Evolutionary conservation across 2,888 invertebrate species (phyloP), one percentile per base, ranked within the genome.

Genomic region (Acheta domesticus): DNA sequence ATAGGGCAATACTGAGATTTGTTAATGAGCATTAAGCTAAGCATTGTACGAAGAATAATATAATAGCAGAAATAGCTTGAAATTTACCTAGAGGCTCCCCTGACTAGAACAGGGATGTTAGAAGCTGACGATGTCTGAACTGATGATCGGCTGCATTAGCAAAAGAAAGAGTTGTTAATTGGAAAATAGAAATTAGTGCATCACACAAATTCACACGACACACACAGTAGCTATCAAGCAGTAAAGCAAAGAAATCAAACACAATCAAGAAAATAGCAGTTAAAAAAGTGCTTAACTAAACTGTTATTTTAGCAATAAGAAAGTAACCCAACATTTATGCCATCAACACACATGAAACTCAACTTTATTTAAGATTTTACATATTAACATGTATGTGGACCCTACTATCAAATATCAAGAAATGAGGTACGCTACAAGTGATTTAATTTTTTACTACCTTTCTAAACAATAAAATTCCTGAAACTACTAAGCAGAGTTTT

Each of bases 51-150:
- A 62, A n/a, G 62, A 62, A 62, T 62, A 14, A 62, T 62, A 19
- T 62, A 62, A 62, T 62, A 62, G n/a, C 78, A 48, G 21, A 36
- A 49, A 14, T 12, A 23, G 21, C 50, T n/a, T 49, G 21, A 76
- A 62, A 75, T 50, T 86, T 87, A 87, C 87, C 86, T 87, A 85
- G 85, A 77, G n/a, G 81, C 83, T 83, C 85, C 85, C 81, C 85
- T 86, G 83, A 86, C 84, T 74, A 83, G 80, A 49, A 82, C 81
- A 83, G 87, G 86, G 83, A 86, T 87, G 84, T 87, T 87, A 87
- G 87, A 86, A 82, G 86, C 85, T 82, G 87, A 87, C 83, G 85
- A 86, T 83, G 86, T 85, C 79, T 77, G 75, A 76, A 49, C 78
- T 16, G 79, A 62, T 75, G 82, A 79, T 19, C 49, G 80, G 76